Percentiles rank a stretch among this genome's conserved stretches.
Conservation (phyloP, 2,888 invertebrate genomes). For the Lomographa bimaculata region DNA sequence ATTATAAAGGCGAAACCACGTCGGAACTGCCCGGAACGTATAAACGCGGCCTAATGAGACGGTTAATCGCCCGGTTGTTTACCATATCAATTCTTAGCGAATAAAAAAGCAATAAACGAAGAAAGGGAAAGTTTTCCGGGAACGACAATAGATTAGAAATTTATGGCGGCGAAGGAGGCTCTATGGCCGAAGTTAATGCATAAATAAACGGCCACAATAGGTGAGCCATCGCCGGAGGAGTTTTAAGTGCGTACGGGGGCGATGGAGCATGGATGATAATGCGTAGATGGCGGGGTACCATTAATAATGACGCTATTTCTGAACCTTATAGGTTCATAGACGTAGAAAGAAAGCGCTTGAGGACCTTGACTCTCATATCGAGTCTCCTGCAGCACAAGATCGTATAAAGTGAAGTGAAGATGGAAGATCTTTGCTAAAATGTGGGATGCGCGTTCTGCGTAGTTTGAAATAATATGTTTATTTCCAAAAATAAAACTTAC, state of each 20-base stretch:
- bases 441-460: too few relatives aligned
- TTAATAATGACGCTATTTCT: too few relatives aligned
- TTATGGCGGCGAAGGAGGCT: conserved; percentile 54
- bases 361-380: too few relatives aligned
- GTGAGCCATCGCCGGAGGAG: conserved; percentile 37
- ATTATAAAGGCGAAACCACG: conserved; percentile 38
- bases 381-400: too few relatives aligned
- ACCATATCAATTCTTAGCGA: conserved; percentile 58
- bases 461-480: too few relatives aligned
- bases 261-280: conserved; percentile 17
- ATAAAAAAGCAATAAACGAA: conserved; percentile 50
- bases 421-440: too few relatives aligned
- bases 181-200: conserved; percentile 78
- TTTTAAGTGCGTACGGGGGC: conserved; percentile 22
- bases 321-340: too few relatives aligned
- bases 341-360: too few relatives aligned
- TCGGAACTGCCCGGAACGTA: conserved; percentile 13
- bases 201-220: conserved; percentile 78
- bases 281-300: conserved; percentile 3
- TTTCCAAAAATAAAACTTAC: too few relatives aligned
- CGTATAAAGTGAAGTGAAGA: too few relatives aligned
- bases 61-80: conserved; percentile 56
- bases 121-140: conserved; percentile 40
- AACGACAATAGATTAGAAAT: conserved; percentile 54
- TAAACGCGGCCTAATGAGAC: conserved; percentile 51